Base-by-base conservation (phyloP, 2,113 vertebrate genomes). In the Halichoerus grypus region DNA sequence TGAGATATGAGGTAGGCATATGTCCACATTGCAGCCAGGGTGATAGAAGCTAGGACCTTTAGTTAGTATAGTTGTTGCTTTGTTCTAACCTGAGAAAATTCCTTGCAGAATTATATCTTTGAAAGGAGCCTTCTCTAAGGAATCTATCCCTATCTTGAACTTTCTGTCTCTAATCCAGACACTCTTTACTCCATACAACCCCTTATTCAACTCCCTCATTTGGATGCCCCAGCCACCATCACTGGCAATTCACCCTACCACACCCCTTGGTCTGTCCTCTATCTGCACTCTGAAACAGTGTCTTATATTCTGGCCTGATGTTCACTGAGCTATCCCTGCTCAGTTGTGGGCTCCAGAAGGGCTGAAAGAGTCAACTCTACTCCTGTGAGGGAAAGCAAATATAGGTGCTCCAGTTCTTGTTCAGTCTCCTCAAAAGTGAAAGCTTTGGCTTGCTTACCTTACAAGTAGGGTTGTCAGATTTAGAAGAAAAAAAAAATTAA, bases 61-160 rank as follows among this genome's bases (percentile, higher is more conserved):
- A 55, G 21, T 24, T 76, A 79, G 59, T 1, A 4, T 8, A 65
- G 13, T 22, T 49, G 8, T 79, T 88, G 53, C 90, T 96, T 95
- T 72, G 11, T 84, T 57, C 24, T 93, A 7, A 31, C 51, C 53
- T 63, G 55, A 79, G 85, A 91, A 95, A 96, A 76, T 83, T 76
- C 24, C 74, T 80, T 63, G 33, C 33, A 65, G 46, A 91, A 77
- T 42, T 80, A 79, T 1, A 10, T 51, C 55, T 88, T 49, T 76
- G 57, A 84, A 83, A 94, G n/a, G n/a, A 88, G 19, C 8, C 0
- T 84, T 16, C 67, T 88, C 22, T 15, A 39, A 94, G 46, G n/a
- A 93, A 42, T 49, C 55, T 55, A 72, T 28, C 69, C 55, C 8
- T 19, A 36, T 26, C 49, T 26, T 96, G 26, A 95, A 72, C 33